Evolutionary conservation across 2,888 invertebrate genomes (phyloP).

Genomic region (Cryptus viduatorius): DNA sequence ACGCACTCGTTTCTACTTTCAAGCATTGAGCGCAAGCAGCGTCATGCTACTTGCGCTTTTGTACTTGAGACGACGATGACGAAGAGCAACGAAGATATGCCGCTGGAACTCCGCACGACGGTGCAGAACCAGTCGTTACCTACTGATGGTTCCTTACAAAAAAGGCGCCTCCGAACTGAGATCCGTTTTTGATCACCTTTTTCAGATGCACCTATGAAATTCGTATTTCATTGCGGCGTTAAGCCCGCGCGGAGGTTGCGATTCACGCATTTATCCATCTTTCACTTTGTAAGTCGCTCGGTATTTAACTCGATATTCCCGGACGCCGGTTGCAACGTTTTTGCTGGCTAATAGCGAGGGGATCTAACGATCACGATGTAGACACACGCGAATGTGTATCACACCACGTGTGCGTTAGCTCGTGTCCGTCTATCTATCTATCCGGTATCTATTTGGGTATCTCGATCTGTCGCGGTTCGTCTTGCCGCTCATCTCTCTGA

Average conservation of each 20-base stretch:
- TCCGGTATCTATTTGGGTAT: conserved; percentile 61
- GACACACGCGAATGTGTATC: background rate
- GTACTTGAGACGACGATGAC: background rate
- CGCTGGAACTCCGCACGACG: background rate
- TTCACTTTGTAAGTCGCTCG: no score
- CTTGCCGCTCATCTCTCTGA: conserved; percentile 30
- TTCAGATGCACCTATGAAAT: no score
- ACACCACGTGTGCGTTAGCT: background rate
- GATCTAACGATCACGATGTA: background rate
- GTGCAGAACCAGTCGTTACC: background rate
- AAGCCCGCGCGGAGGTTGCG: no score
- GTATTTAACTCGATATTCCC: no score
- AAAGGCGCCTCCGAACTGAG: no score
- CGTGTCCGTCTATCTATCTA: conserved; percentile 38
- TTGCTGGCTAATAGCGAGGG: background rate
- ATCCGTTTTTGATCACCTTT: no score
- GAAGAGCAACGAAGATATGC: background rate
- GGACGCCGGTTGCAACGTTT: background rate
- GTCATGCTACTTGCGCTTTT: conserved; percentile 22
- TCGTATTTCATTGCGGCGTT: no score
- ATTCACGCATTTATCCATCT: no score
- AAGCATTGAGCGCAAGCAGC: conserved; percentile 25
- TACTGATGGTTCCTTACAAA: no score
- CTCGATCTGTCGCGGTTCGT: conserved; percentile 38
- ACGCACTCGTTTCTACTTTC: conserved; percentile 19